Base-by-base conservation (phyloP, 1,140 invertebrate species). In the Rhysida immarginata region DNA sequence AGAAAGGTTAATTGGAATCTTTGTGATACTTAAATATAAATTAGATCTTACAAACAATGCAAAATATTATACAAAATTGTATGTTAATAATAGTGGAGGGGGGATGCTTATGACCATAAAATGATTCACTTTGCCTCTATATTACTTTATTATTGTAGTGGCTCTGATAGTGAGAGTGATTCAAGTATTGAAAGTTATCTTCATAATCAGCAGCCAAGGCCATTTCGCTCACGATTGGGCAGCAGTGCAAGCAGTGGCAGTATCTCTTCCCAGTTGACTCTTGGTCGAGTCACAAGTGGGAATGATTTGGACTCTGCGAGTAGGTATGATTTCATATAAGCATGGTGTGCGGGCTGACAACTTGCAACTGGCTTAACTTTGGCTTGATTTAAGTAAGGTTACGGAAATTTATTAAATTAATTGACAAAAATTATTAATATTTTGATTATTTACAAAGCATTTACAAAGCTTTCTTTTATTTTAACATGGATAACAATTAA, bases 1-100 rank as follows among this genome's bases (percentile, higher is more conserved):
- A 59, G 66, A 66, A 20, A 58, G 60, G 60, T 61, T 20, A 53
- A 42, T 16, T 18, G n/a, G n/a, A n/a, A n/a, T n/a, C n/a, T n/a
- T n/a, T n/a, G n/a, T n/a, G n/a, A n/a, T n/a, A n/a, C n/a, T n/a
- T n/a, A n/a, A n/a, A n/a, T n/a, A n/a, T n/a, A 52, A 25, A 25
- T 26, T 16, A 21, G 24, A 18, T 8, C 14, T 11, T 51, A 8
- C 11, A 23, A 51, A 51, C 3, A 51, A 51, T 25, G 16, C 26
- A 18, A 51, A 51, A 51, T 2, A 11, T 23, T 11, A 26, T 51
- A 18, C 18, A 11, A 24, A 18, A 49, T 11, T 20, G 46, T 49
- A 11, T 8, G 46, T 18, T 49, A 8, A 11, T 49, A 8, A 24
- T 49, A 24, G 8, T 20, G 18, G 23, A 11, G 18, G 46, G 20